Percentiles rank a stretch among this genome's conserved stretches.
Conservation (phyloP, 2,113 vertebrate genomes). For the Progne subis region DNA sequence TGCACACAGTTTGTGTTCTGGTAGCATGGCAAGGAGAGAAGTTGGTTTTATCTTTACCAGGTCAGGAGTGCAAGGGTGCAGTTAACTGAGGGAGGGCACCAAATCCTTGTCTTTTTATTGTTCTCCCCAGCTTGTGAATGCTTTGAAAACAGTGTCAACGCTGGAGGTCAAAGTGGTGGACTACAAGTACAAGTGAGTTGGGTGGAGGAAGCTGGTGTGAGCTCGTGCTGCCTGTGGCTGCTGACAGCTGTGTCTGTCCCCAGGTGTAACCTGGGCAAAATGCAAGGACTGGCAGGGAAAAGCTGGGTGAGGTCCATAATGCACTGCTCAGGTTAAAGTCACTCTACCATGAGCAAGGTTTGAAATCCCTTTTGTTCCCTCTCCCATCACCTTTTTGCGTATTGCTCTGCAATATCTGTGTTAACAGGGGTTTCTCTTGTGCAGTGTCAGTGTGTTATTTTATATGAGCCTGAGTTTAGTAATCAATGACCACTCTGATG, state of each 20-base stretch:
- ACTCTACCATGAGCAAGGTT: neutral
- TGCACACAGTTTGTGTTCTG: neutral
- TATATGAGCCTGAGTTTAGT: neutral
- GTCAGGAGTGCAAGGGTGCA: neutral
- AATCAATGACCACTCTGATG: neutral
- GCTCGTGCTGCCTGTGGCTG: neutral
- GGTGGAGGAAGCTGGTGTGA: neutral
- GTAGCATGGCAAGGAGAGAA: neutral
- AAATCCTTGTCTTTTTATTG: neutral
- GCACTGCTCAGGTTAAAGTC: neutral
- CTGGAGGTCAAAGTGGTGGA: constrained; percentile 93
- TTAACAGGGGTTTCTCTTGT: neutral
- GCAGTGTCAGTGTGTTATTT: neutral
- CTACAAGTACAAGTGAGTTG: constrained; percentile 91
- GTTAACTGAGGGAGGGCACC: neutral
- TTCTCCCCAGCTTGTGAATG: constrained; percentile 86
- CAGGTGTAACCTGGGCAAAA: neutral
- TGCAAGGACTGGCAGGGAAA: neutral
- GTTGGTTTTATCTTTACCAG: neutral
- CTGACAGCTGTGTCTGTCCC: neutral
- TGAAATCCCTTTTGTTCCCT: neutral
- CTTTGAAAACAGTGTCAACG: constrained; percentile 87
- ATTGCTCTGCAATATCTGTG: neutral
- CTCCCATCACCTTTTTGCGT: neutral
- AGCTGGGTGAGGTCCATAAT: neutral